phyloP scores from a whole-genome alignment of 2,113 vertebrate species.

The Xenus cinereus region DNA sequence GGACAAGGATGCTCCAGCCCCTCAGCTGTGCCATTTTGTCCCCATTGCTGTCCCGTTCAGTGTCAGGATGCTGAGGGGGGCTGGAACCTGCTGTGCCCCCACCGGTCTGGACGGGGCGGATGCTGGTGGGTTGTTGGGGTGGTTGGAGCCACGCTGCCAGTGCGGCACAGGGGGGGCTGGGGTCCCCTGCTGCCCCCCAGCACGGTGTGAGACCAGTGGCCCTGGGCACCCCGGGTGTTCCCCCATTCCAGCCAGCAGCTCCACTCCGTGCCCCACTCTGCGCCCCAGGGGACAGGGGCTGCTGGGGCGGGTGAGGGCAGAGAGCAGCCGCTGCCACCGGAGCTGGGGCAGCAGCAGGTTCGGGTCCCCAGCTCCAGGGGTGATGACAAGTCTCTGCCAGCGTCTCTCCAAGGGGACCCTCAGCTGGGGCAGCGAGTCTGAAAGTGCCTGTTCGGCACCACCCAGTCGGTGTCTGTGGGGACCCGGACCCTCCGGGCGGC shows the following conservation, averaged over 20 bases:
- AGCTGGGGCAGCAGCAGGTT: not conserved
- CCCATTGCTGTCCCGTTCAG: accelerated
- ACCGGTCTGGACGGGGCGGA: accelerated
- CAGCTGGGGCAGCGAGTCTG: accelerated
- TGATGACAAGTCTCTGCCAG: not conserved
- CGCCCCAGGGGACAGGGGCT: accelerated
- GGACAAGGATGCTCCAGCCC: not conserved
- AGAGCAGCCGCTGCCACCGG: not conserved
- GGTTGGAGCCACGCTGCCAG: not conserved
- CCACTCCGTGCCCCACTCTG: accelerated
- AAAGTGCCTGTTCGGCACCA: not conserved
- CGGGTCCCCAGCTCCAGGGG: not conserved
- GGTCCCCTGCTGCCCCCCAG: not conserved
- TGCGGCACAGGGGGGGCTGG: accelerated
- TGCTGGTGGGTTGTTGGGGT: not conserved
- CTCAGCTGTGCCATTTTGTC: not conserved
- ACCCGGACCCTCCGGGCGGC: accelerated
- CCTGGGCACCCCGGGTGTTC: not conserved
- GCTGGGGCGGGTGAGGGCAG: not conserved
- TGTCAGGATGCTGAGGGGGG: not conserved
- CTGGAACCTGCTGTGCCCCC: not conserved
- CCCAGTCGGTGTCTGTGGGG: accelerated
- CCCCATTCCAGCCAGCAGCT: not conserved
- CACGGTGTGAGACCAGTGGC: accelerated
- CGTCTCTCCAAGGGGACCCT: not conserved